A percentile compares a stretch with the other conserved stretches of the same genome.
phyloP scores from a whole-genome alignment of 92 coral and sea anemone genomes.

The Epizoanthus fatuus region DNA sequence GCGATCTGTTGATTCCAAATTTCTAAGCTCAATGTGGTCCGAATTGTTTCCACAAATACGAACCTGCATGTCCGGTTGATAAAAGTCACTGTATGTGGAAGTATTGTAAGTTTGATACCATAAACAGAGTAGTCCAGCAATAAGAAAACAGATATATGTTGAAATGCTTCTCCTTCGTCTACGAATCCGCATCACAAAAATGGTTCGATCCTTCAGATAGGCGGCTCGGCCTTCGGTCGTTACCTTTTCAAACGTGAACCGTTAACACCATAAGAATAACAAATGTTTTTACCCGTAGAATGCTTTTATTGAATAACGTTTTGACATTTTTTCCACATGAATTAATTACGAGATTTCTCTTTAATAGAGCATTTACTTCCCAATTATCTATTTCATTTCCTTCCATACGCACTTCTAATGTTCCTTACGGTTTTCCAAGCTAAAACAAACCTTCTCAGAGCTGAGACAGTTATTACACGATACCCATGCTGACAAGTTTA shows the following conservation, averaged over 20 bases:
- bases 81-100: conserved; percentile 1
- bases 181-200: not conserved
- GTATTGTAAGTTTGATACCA: conserved; percentile 24
- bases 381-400: too few relatives aligned
- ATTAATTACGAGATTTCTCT: not conserved
- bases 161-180: conserved; percentile 2
- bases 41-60: conserved; percentile 42
- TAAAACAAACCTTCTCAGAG: too few relatives aligned
- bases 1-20: not conserved
- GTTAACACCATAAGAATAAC: not conserved
- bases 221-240: not conserved
- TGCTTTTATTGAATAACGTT: not conserved
- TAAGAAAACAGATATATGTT: not conserved
- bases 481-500: not conserved
- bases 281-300: conserved; percentile 3
- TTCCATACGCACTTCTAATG: not conserved
- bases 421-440: not conserved
- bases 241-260: too few relatives aligned
- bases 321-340: not conserved
- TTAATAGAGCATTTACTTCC: not conserved
- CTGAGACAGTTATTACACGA: not conserved
- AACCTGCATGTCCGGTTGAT: conserved; percentile 25
- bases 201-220: not conserved
- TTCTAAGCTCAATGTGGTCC: conserved; percentile 7
- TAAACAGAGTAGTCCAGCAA: not conserved